These are phyloP conservation scores for Dicranocentrus wangi DNA, from an alignment of 2,888 invertebrate genomes.

Conservation along the genomic window DNA sequence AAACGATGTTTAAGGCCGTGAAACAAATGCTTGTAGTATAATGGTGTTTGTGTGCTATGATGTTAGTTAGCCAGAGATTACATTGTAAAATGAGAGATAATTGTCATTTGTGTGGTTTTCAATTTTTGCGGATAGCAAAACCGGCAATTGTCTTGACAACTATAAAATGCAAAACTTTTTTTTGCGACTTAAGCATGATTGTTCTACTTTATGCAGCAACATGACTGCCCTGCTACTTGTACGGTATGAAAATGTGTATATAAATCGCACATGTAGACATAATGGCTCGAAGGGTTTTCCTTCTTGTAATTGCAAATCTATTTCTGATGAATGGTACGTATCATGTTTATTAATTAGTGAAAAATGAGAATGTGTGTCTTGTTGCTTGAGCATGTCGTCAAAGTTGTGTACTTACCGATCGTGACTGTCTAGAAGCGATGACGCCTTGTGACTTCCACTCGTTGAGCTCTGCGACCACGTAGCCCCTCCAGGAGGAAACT, in stretches of 20 bases:
- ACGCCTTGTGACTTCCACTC: slow-evolving; percentile 61
- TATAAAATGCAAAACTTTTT: neutral
- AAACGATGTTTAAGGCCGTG: neutral
- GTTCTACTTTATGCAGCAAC: too few relatives aligned
- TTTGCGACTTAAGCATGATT: neutral
- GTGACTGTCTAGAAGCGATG: slow-evolving; percentile 69
- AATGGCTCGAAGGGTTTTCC: too few relatives aligned
- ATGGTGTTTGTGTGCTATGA: neutral
- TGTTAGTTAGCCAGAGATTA: neutral
- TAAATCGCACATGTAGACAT: too few relatives aligned
- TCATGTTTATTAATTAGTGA: too few relatives aligned
- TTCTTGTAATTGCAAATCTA: too few relatives aligned
- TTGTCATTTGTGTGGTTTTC: slow-evolving; percentile 41
- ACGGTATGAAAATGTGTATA: too few relatives aligned
- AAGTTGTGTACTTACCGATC: slow-evolving; percentile 5
- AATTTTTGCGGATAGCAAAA: slow-evolving; percentile 9
- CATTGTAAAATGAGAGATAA: neutral
- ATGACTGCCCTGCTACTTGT: too few relatives aligned
- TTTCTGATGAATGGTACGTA: too few relatives aligned
- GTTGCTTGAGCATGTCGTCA: too few relatives aligned
- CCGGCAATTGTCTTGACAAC: neutral
- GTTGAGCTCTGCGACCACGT: slow-evolving; percentile 54
- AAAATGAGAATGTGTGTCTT: too few relatives aligned
- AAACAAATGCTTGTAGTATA: neutral
- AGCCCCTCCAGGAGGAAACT: slow-evolving; percentile 56